Conservation (phyloP, 2,113 vertebrate species). For the Nestor notabilis region DNA sequence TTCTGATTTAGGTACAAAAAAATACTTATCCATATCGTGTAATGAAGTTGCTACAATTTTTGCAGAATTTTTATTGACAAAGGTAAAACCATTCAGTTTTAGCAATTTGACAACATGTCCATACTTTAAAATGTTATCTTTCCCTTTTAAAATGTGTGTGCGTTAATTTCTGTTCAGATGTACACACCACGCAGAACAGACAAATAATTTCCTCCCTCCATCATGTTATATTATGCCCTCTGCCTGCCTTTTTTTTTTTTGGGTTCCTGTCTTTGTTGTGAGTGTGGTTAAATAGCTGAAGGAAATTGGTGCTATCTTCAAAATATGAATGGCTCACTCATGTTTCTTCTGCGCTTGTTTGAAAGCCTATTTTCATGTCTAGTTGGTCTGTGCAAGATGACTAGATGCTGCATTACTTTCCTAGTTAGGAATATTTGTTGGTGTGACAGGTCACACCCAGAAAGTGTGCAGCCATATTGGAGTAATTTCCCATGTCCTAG, state of each 20-base stretch:
- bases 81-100: neutral
- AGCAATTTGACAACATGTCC: neutral
- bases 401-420: neutral
- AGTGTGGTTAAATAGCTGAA: neutral
- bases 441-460: fast-evolving
- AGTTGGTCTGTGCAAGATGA: neutral
- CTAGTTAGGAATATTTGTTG: neutral
- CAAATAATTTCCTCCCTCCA: neutral
- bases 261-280: neutral
- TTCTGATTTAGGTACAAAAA: neutral
- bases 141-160: neutral
- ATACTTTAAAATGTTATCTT: neutral
- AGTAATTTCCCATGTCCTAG: neutral
- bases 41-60: neutral
- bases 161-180: neutral
- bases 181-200: neutral
- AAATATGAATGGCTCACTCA: neutral
- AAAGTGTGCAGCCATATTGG: neutral
- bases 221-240: neutral
- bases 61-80: neutral
- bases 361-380: neutral
- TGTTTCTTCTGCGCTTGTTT: neutral
- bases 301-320: neutral
- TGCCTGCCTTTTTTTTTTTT: neutral
- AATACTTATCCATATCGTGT: neutral